Base-by-base conservation (phyloP, 2,888 invertebrate species). In the Brenthis daphne region DNA sequence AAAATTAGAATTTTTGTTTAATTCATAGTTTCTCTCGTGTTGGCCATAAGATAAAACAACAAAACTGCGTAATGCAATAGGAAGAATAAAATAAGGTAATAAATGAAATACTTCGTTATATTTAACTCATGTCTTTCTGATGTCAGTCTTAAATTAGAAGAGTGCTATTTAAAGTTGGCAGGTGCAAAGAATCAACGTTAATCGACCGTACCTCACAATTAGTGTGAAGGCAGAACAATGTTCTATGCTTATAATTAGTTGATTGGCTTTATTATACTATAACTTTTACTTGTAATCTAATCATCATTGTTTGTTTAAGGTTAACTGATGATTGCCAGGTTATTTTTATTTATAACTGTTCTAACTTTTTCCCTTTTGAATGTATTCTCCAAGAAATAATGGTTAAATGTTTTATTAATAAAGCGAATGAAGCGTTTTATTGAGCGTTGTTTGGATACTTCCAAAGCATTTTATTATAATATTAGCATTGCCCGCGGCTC, bases 151-250 rank as follows among this genome's bases (percentile, higher is more conserved):
- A 60, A 12, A 29, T 11, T n/a, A 50, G n/a, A 43, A 50, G 16
- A 29, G 24, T 60, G 60, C 50, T 60, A 33, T 50, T 60, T 50
- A 60, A 33, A 54, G 57, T n/a, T 47, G 29, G 65, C 65, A 66
- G 65, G 47, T 66, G 65, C 53, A 47, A 53, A 65, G 37, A 51
- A 58, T 64, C 16, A 64, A 48, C 58, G 47, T 29, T 20, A 58
- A 20, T 65, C 37, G 54, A 16, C n/a, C n/a, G 57, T 24, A 16
- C 58, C 29, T 29, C 12, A 43, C 65, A 58, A 58, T 66, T 66
- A 66, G 29, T 60, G 6, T 60, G 12, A 60, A 48, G 48, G 16
- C 1, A 54, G 24, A 24, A 29, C 29, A 29, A 8, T 24, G 54
- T 29, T 13, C 14, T 54, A 13, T 1, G 13, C 29, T 54, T 13